Evolutionary conservation across 2,797 vertebrate genomes (phyloP), one percentile per base, ranked within the genome.

Genomic region (Dromococcyx pavoninus): DNA sequence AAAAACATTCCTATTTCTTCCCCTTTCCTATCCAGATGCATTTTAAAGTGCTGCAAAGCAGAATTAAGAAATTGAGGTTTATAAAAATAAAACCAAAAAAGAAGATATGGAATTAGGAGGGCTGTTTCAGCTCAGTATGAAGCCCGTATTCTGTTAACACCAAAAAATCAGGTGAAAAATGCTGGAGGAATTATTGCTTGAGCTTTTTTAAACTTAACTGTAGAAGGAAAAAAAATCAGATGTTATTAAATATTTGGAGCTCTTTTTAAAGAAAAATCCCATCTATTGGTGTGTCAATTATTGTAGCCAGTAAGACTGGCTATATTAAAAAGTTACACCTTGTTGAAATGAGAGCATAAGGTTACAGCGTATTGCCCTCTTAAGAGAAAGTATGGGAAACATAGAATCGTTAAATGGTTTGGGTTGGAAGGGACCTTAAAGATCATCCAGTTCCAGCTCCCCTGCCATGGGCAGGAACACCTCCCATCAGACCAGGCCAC

Each of bases 51-150:
- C 14, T 69, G 21, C n/a, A 41, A 24, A 16, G 94, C n/a, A 53
- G 6, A 86, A 53, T 46, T 64, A 53, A 67, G 25, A 58, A 78
- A 48, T 30, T 12, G 3, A 18, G 7, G 30, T 11, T 33, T 64
- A 30, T 4, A 62, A 73, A 84, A 81, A 37, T 24, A 1, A 56
- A 48, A 86, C 32, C 10, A 21, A 18, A 44, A 53, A 25, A 39
- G 39, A 32, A 44, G 15, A 24, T 54, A 13, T 0, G 0, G 14
- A 76, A 62, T 62, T 66, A 43, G n/a, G 23, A 35, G 27, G 3
- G 4, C 13, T 76, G 7, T 53, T 64, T 53, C 18, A 71, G 19
- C 22, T 72, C 25, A 41, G 1, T 50, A 18, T 44, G 58, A 90
- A 70, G 24, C 5, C 30, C 3, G 25, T 74, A 58, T 19, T 62